These are phyloP conservation scores for Caenorhabditis inopinata DNA, from an alignment of 1,140 invertebrate genomes.

Conservation along the genomic window DNA sequence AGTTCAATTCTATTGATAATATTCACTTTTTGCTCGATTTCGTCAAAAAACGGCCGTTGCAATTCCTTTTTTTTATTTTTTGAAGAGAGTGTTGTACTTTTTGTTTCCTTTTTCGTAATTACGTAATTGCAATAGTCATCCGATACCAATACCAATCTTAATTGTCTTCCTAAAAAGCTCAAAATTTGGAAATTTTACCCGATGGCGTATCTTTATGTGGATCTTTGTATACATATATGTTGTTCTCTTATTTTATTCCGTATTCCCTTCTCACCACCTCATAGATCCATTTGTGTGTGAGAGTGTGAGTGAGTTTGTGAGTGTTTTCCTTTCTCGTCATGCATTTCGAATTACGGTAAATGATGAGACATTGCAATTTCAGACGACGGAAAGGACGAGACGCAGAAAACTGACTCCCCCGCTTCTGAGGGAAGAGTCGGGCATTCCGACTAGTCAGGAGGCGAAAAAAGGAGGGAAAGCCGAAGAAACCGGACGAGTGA, in stretches of 20 bases:
- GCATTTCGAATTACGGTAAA: slow-evolving; percentile 31
- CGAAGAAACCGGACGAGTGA: slow-evolving; percentile 17
- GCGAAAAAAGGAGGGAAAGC: neutral
- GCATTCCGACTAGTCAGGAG: neutral
- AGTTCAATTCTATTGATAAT: too few species aligned
- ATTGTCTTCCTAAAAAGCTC: too few species aligned
- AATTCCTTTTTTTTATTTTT: too few species aligned
- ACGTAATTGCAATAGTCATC: too few species aligned
- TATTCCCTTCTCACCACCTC: neutral
- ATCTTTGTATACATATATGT: neutral
- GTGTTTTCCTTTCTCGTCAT: slow-evolving; percentile 21
- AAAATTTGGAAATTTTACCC: too few species aligned
- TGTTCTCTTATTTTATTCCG: neutral
- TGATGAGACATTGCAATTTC: neutral
- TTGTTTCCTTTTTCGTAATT: too few species aligned
- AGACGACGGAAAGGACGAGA: neutral
- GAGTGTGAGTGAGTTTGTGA: neutral
- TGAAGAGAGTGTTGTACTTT: too few species aligned
- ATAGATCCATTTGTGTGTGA: neutral
- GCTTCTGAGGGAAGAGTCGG: slow-evolving; percentile 19
- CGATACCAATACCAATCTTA: too few species aligned
- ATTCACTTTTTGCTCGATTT: too few species aligned
- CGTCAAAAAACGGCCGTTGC: too few species aligned
- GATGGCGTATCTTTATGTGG: neutral
- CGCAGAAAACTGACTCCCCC: slow-evolving; percentile 9